A percentile compares a stretch with the other conserved stretches of the same genome.
These are phyloP conservation scores for Theodoxus fluviatilis DNA, from an alignment of 2,888 invertebrate species.

Conservation along the genomic window DNA sequence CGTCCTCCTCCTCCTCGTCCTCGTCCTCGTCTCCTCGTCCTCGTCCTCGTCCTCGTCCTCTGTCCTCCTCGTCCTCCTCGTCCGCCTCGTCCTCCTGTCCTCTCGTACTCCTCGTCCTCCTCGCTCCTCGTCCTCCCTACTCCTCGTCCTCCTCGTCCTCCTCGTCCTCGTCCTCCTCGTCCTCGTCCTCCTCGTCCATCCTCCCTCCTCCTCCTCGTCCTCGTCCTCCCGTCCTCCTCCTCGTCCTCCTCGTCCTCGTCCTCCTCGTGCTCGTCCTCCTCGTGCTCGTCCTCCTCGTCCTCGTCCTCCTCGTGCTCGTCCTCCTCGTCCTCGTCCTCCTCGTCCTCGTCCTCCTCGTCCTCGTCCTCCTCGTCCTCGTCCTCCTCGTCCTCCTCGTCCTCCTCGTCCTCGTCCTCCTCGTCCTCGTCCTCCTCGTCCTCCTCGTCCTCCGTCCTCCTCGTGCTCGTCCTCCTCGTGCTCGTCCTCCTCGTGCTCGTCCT, in stretches of 20 bases:
- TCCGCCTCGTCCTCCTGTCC: background rate
- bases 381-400: background rate
- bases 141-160: background rate
- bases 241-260: no score
- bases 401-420: background rate
- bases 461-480: no score
- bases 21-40: background rate
- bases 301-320: no score
- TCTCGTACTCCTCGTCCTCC: background rate
- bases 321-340: no score
- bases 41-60: no score
- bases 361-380: background rate
- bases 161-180: no score
- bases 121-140: no score
- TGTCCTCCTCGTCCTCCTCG: background rate
- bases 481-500: background rate
- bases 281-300: constrained; percentile 11
- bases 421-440: background rate
- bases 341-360: background rate
- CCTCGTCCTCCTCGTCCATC: no score
- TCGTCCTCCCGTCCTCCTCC: no score
- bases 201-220: no score
- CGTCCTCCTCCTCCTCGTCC: constrained; percentile 23
- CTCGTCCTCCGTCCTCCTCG: constrained; percentile 8
- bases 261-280: constrained; percentile 22